phyloP scores from a whole-genome alignment of 1,140 invertebrate genomes.

The Stegodyphus dumicola region DNA sequence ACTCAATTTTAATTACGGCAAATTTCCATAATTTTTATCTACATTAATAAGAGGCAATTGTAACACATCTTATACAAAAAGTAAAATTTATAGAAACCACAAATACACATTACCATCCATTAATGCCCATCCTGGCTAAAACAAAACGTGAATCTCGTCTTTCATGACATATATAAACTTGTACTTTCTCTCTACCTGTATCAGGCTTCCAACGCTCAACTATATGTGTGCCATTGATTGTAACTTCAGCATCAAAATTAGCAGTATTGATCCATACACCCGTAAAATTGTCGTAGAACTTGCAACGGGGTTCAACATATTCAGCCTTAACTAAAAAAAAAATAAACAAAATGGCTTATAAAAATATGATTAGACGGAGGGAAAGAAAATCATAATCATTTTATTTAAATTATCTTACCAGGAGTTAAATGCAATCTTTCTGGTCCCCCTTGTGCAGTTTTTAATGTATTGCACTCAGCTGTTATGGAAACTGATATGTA shows the following conservation, averaged over 20 bases:
- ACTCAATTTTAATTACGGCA: neutral
- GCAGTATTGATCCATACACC: constrained; percentile 97
- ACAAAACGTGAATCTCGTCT: constrained; percentile 84
- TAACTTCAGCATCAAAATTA: constrained; percentile 92
- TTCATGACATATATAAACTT: constrained; percentile 95
- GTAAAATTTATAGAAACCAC: too few relatives aligned
- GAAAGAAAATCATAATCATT: neutral
- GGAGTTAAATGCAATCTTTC: constrained; percentile 88
- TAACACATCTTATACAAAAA: too few relatives aligned
- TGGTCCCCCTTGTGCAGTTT: constrained; percentile 91
- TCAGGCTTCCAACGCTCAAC: constrained; percentile 95
- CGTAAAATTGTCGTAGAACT: constrained; percentile 91
- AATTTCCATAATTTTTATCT: too few relatives aligned
- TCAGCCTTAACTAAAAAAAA: constrained; percentile 78
- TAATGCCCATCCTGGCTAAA: constrained; percentile 95
- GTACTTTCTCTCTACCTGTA: constrained; percentile 84
- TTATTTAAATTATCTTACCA: constrained; percentile 69
- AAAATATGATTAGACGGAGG: neutral
- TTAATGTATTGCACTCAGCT: constrained; percentile 89
- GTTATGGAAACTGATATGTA: constrained; percentile 91
- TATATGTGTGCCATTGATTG: constrained; percentile 96
- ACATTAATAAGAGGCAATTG: too few relatives aligned
- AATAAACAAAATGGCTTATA: neutral
- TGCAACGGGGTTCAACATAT: constrained; percentile 88
- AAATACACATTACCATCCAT: constrained; percentile 81